phyloP scores from a whole-genome alignment of 2,797 vertebrate species.

The Melanotaenia boesemani region DNA sequence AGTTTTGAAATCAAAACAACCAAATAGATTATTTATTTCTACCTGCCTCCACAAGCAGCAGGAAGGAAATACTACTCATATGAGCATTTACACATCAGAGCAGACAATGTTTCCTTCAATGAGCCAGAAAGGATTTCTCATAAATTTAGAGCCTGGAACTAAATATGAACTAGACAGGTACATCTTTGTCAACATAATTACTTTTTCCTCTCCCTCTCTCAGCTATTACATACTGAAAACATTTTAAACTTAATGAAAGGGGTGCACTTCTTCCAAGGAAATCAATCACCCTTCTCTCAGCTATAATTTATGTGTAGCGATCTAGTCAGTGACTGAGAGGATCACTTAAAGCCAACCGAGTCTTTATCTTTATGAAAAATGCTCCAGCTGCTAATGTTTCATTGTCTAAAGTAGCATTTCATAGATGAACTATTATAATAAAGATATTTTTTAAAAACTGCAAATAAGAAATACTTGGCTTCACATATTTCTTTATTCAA shows the following conservation, averaged over 20 bases:
- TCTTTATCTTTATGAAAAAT: slow-evolving; percentile 38
- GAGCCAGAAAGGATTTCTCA: background rate
- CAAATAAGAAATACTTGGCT: background rate
- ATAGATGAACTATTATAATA: background rate
- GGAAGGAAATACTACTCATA: background rate
- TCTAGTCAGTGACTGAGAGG: slow-evolving; percentile 30
- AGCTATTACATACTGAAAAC: background rate
- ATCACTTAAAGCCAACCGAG: slow-evolving; percentile 11
- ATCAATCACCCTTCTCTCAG: slow-evolving; percentile 4
- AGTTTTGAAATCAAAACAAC: background rate
- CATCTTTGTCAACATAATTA: slow-evolving; percentile 2
- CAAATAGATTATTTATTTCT: background rate
- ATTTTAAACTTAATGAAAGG: background rate
- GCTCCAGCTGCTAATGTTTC: slow-evolving; percentile 10
- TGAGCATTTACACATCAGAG: too few species aligned
- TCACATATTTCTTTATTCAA: background rate
- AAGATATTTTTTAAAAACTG: background rate
- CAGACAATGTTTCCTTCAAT: too few species aligned
- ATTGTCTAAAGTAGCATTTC: slow-evolving; percentile 2
- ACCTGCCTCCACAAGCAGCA: background rate
- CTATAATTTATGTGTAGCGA: slow-evolving; percentile 19
- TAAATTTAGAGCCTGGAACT: slow-evolving; percentile 2
- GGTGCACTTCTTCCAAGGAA: background rate
- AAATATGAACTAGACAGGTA: slow-evolving; percentile 1
- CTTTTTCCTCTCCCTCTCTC: background rate